phyloP scores from a whole-genome alignment of 2,113 vertebrate species.

The Odocoileus virginianus region DNA sequence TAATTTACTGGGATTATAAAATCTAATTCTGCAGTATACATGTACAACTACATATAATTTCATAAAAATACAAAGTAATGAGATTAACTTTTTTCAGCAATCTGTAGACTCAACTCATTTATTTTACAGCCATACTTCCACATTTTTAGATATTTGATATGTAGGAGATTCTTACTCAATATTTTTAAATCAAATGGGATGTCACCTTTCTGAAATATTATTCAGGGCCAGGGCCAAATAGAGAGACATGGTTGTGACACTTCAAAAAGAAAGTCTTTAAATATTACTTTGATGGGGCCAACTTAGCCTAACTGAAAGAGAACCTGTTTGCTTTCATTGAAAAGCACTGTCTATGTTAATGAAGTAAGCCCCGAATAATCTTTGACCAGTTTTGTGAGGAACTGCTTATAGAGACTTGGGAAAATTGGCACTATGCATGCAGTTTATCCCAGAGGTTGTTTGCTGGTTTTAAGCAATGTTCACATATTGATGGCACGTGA shows the following conservation, averaged over 20 bases:
- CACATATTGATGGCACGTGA: neutral
- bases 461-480: neutral
- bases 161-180: neutral
- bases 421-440: neutral
- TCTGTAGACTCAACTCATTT: neutral
- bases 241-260: neutral
- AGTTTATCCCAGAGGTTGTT: neutral
- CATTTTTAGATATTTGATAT: neutral
- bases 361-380: neutral
- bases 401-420: neutral
- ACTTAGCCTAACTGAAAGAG: neutral
- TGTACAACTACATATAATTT: neutral
- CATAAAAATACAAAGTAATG: neutral
- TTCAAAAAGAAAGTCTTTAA: neutral
- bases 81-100: neutral
- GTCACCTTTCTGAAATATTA: neutral
- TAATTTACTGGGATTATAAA: neutral
- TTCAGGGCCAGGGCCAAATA: neutral
- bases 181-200: conserved; percentile 8
- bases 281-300: neutral
- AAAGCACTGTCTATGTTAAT: neutral
- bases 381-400: neutral
- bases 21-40: neutral
- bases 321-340: neutral
- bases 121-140: neutral